Percentiles rank a stretch among this genome's conserved stretches.
Evolutionary conservation across 2,888 invertebrate species (phyloP).

Genomic region (Eilema griseolum): DNA sequence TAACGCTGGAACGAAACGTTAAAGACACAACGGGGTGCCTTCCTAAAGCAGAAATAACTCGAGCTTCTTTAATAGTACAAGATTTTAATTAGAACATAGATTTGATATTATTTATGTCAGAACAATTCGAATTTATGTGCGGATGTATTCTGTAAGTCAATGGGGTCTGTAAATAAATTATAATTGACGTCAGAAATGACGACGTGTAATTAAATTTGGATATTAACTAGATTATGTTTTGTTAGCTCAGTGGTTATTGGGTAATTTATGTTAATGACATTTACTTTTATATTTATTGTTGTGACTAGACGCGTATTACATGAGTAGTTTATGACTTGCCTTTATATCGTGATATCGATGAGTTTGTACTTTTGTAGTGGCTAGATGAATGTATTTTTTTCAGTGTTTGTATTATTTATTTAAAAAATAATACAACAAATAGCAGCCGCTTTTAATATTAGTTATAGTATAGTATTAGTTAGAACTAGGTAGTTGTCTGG

Average conservation of each 20-base stretch:
- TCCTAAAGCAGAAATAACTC: constrained; percentile 61
- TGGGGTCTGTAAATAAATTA: constrained; percentile 25
- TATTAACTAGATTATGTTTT: constrained; percentile 31
- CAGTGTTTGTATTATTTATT: background rate
- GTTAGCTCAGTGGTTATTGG: constrained; percentile 25
- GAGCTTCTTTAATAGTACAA: constrained; percentile 69
- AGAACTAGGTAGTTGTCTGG: too few species aligned
- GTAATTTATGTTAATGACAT: constrained; percentile 18
- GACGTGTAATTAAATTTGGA: constrained; percentile 38
- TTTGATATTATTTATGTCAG: constrained; percentile 37
- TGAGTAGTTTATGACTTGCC: constrained; percentile 4
- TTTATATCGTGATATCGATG: background rate
- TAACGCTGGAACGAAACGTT: constrained; percentile 52
- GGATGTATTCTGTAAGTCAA: constrained; percentile 26
- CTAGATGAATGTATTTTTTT: too few species aligned
- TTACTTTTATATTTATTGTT: constrained; percentile 20
- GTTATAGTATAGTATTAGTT: too few species aligned
- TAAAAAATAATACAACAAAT: background rate
- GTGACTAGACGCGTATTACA: background rate
- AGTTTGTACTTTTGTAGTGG: background rate
- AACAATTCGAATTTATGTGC: constrained; percentile 44
- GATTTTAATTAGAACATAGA: constrained; percentile 73
- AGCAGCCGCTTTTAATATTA: background rate
- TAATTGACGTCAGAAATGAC: constrained; percentile 29
- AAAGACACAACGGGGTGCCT: constrained; percentile 76